Evolutionary conservation across 2,888 invertebrate genomes (phyloP).

Genomic region (Caenorhabditis parvicauda): DNA sequence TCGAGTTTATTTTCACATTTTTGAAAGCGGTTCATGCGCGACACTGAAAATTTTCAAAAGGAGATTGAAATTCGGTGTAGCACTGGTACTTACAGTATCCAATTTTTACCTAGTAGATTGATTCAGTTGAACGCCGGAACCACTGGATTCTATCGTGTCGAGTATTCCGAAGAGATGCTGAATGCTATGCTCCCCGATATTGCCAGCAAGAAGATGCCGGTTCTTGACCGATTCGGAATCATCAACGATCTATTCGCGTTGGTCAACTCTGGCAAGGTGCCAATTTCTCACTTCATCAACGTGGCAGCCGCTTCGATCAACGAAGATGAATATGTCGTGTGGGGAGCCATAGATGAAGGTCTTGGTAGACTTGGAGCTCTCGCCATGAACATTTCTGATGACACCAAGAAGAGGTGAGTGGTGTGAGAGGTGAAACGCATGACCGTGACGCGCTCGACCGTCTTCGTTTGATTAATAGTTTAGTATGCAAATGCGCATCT

Average conservation of each 20-base stretch:
- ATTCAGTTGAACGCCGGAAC: slow-evolving; percentile 76
- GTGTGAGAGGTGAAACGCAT: no score
- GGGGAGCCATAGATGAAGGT: slow-evolving; percentile 69
- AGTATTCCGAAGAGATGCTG: slow-evolving; percentile 51
- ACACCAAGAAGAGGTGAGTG: slow-evolving; percentile 7
- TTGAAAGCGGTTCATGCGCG: no score
- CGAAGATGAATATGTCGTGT: slow-evolving; percentile 88
- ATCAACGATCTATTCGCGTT: slow-evolving; percentile 89
- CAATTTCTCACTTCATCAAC: slow-evolving; percentile 78
- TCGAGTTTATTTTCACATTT: no score
- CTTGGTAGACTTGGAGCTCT: slow-evolving; percentile 10
- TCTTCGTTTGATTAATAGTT: no score
- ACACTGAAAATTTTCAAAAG: no score
- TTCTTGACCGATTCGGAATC: slow-evolving; percentile 83
- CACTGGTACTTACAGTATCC: neutral
- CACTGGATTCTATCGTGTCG: slow-evolving; percentile 86
- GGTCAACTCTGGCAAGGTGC: slow-evolving; percentile 78
- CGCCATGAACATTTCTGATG: slow-evolving; percentile 14
- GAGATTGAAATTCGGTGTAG: neutral
- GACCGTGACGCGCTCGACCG: neutral
- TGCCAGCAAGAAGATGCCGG: slow-evolving; percentile 76
- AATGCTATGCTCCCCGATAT: slow-evolving; percentile 75
- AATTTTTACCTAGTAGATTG: neutral
- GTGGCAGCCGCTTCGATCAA: slow-evolving; percentile 78
- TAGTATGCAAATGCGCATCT: no score